Conservation (phyloP, 2,113 vertebrate species). For the Progne subis region DNA sequence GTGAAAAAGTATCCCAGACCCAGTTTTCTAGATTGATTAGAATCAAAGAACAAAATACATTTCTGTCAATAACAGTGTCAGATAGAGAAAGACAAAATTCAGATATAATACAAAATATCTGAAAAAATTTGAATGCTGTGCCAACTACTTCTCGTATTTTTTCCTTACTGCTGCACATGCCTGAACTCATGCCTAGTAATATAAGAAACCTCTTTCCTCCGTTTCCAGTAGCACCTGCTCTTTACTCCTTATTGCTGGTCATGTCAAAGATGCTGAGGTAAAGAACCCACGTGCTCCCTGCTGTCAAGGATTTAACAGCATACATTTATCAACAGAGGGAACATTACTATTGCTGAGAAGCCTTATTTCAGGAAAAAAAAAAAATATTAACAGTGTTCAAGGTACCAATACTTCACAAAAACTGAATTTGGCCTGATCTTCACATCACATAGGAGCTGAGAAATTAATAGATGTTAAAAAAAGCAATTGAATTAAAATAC, state of each 20-base stretch:
- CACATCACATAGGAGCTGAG: rapidly evolving
- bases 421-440: background rate
- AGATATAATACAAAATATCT: background rate
- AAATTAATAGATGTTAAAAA: background rate
- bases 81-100: background rate
- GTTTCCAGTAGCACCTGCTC: background rate
- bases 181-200: background rate
- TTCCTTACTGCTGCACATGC: background rate
- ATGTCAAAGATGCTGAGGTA: background rate
- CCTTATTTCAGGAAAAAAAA: background rate
- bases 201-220: background rate
- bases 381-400: background rate
- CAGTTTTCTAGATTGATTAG: background rate
- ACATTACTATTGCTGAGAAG: background rate
- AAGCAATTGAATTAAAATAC: background rate
- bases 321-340: background rate
- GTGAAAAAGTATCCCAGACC: background rate
- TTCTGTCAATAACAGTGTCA: background rate
- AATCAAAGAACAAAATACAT: background rate
- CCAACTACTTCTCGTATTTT: background rate
- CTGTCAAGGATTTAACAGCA: background rate
- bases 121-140: background rate
- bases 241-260: background rate
- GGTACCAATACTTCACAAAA: background rate
- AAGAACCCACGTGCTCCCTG: background rate